Evolutionary conservation across 2,113 vertebrate genomes (phyloP).

Genomic region (Ondatra zibethicus): DNA sequence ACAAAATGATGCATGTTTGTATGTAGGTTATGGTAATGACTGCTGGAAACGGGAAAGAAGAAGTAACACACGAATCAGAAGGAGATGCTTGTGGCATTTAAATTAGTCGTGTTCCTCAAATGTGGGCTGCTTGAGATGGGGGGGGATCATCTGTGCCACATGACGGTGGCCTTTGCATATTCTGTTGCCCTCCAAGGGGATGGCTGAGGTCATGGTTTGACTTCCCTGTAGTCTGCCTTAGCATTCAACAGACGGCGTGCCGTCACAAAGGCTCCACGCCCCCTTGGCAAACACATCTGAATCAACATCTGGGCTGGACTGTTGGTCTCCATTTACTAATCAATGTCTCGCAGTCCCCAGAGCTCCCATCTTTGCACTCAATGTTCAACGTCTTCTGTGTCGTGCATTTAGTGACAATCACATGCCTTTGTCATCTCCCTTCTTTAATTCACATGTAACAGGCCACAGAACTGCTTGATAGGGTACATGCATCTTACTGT

Average conservation of each 20-base stretch:
- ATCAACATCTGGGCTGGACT: too few species aligned
- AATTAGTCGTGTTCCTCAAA: not conserved
- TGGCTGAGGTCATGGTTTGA: rapidly evolving
- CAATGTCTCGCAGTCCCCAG: not conserved
- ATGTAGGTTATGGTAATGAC: not conserved
- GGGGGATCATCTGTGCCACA: not conserved
- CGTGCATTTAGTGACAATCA: not conserved
- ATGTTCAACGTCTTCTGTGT: not conserved
- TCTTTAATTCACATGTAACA: not conserved
- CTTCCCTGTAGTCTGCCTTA: rapidly evolving
- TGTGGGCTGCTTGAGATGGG: not conserved
- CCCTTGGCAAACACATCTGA: rapidly evolving
- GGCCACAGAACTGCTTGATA: not conserved
- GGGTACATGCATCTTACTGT: not conserved
- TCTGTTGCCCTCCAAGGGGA: not conserved
- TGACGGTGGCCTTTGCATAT: not conserved
- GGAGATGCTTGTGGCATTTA: not conserved
- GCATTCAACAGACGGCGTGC: rapidly evolving
- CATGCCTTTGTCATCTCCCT: not conserved
- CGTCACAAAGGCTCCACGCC: not conserved
- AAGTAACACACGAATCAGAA: not conserved
- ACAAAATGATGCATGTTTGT: not conserved
- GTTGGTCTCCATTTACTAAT: not conserved
- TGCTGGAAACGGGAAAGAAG: not conserved
- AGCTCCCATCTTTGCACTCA: not conserved